phyloP scores from a whole-genome alignment of 2,797 vertebrate genomes.

The Trichosurus vulpecula region DNA sequence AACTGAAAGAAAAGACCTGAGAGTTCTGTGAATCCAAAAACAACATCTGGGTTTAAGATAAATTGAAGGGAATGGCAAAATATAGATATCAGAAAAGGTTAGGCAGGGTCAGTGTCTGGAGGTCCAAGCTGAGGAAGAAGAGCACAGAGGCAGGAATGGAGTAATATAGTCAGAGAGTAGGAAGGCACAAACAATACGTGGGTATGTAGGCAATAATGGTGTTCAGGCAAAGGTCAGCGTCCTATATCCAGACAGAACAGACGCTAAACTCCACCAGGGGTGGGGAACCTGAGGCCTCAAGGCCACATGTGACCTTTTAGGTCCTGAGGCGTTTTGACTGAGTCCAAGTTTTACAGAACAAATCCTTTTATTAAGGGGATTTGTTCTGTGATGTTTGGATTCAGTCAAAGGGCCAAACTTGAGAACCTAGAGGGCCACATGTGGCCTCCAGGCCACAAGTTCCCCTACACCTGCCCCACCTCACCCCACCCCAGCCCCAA shows the following conservation, averaged over 20 bases:
- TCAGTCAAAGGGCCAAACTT: too few relatives aligned
- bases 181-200: not conserved
- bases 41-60: not conserved
- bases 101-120: not conserved
- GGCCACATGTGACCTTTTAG: too few relatives aligned
- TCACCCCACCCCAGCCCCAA: not conserved
- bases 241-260: not conserved
- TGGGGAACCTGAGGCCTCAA: too few relatives aligned
- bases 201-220: not conserved
- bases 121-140: not conserved
- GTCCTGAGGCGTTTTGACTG: too few relatives aligned
- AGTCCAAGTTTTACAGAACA: too few relatives aligned
- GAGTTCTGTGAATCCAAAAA: not conserved
- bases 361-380: too few relatives aligned
- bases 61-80: not conserved
- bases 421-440: too few relatives aligned
- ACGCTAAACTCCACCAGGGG: too few relatives aligned
- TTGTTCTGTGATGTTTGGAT: too few relatives aligned
- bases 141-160: not conserved
- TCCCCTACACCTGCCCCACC: not conserved
- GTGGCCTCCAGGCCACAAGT: too few relatives aligned
- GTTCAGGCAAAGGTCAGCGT: not conserved
- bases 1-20: not conserved
- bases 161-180: not conserved
- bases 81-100: not conserved